These are phyloP conservation scores for Triops longicaudatus DNA, from an alignment of 1,140 invertebrate genomes.

Conservation along the genomic window DNA sequence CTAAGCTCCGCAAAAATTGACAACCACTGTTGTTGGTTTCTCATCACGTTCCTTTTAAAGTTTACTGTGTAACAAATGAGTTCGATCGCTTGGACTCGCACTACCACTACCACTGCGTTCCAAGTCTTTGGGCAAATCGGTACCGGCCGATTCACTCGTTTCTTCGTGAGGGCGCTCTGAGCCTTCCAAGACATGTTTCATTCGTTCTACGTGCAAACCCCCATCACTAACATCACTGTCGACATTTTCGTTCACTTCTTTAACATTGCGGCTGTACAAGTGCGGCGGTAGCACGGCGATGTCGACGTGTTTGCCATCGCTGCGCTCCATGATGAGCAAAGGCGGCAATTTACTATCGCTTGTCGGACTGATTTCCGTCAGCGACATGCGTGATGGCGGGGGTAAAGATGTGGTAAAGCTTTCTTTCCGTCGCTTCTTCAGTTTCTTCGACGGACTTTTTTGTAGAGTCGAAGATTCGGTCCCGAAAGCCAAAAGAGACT, in stretches of 20 bases:
- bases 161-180: background rate
- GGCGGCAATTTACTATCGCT: background rate
- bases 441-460: background rate
- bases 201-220: background rate
- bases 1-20: background rate
- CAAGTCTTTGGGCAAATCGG: background rate
- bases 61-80: constrained; percentile 7
- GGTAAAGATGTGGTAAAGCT: background rate
- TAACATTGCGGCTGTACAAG: background rate
- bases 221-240: constrained; percentile 1
- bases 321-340: background rate
- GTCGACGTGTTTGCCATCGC: background rate
- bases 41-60: background rate
- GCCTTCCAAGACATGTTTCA: background rate
- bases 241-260: background rate
- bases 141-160: background rate
- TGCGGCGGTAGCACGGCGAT: background rate
- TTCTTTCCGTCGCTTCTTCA: background rate
- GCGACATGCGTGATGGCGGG: background rate
- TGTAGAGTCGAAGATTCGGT: background rate
- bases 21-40: background rate
- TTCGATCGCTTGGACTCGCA: background rate
- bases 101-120: background rate
- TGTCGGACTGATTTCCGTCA: background rate
- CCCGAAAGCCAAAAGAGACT: background rate